phyloP scores from a whole-genome alignment of 2,797 vertebrate genomes.

The Clarias fuscus region DNA sequence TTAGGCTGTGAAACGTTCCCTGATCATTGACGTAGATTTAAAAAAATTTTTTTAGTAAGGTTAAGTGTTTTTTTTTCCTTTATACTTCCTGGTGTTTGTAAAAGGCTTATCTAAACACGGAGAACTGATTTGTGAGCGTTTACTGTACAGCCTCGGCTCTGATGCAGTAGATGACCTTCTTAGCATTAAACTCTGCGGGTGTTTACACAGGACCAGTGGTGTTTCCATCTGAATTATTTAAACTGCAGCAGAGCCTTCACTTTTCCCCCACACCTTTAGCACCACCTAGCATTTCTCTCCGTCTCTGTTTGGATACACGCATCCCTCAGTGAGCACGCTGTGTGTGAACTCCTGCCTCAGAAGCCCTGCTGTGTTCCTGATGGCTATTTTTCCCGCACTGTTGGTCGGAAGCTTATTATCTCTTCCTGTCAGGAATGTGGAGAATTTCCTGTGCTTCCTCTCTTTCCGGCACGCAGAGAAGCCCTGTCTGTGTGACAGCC shows the following conservation, averaged over 20 bases:
- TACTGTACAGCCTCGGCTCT: neutral
- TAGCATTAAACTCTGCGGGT: conserved; percentile 31
- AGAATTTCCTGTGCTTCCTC: conserved; percentile 77
- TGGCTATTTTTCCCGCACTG: conserved; percentile 55
- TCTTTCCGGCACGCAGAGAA: conserved; percentile 68
- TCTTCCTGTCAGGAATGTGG: conserved; percentile 81
- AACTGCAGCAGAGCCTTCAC: conserved; percentile 45
- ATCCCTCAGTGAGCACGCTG: neutral
- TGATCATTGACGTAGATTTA: neutral
- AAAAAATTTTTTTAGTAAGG: neutral
- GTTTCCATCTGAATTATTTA: conserved; percentile 77
- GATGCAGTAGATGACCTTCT: conserved; percentile 31
- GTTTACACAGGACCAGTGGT: conserved; percentile 11
- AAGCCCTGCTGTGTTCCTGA: conserved; percentile 2
- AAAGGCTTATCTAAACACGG: neutral
- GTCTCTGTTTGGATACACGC: neutral
- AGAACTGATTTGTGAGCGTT: neutral
- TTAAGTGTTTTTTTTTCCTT: neutral
- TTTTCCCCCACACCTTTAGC: conserved; percentile 3
- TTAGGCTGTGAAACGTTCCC: no score
- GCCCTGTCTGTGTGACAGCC: conserved; percentile 65
- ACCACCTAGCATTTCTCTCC: neutral
- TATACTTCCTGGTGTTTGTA: neutral
- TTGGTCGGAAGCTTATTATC: conserved; percentile 76
- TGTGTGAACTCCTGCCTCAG: neutral